A percentile compares a stretch with the other conserved stretches of the same genome.
These are phyloP conservation scores for Lasiurus cinereus DNA, from an alignment of 2,113 vertebrate species.

Conservation along the genomic window DNA sequence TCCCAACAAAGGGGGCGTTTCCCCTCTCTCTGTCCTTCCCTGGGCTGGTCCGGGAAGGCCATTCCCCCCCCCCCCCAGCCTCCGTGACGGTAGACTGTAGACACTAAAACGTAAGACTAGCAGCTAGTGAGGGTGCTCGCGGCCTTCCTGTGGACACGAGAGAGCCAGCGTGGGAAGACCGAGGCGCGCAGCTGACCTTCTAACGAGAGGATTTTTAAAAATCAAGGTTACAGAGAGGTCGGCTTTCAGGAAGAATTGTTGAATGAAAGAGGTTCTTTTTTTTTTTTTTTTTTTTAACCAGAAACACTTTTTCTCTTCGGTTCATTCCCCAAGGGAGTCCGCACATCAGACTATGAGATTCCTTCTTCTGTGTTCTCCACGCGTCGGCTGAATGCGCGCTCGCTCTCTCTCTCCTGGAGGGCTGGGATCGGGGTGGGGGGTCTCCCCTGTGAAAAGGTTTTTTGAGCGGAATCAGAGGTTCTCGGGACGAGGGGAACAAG, in stretches of 20 bases:
- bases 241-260: conserved; percentile 67
- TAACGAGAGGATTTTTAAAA: conserved; percentile 67
- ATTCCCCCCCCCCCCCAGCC: conserved; percentile 37
- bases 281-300: conserved; percentile 30
- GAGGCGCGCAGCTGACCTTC: conserved; percentile 6
- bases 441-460: conserved; percentile 55
- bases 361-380: conserved; percentile 59
- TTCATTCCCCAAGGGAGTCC: conserved; percentile 71
- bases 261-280: conserved; percentile 23
- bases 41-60: not conserved
- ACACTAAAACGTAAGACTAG: conserved; percentile 80
- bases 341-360: conserved; percentile 63
- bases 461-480: conserved; percentile 42
- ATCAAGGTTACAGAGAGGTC: not conserved
- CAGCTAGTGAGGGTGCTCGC: conserved; percentile 53
- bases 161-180: conserved; percentile 31
- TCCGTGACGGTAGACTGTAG: conserved; percentile 68
- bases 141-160: conserved; percentile 61
- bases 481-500: conserved; percentile 60
- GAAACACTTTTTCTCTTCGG: conserved; percentile 61
- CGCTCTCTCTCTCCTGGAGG: conserved; percentile 55
- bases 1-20: not conserved
- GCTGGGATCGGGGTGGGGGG: not conserved
- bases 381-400: conserved; percentile 55
- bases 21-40: not conserved